Conservation (phyloP, 1,140 invertebrate species). For the Orius insidiosus region DNA sequence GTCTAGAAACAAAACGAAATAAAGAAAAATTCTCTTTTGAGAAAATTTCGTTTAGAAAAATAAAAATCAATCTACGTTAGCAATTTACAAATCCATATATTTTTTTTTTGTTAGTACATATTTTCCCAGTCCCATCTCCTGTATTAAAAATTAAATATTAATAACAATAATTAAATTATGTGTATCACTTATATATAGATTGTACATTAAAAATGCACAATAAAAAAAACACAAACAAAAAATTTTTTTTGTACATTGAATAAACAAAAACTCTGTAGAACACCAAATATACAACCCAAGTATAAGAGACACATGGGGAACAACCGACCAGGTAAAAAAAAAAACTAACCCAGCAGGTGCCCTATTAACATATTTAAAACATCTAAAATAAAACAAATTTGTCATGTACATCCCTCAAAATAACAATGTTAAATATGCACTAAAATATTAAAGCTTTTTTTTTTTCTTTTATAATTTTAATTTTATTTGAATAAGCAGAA, state of each 20-base stretch:
- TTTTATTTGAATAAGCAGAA: slow-evolving; percentile 3
- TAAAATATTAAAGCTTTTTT: too few relatives aligned
- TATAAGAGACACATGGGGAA: too few relatives aligned
- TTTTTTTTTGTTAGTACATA: background rate
- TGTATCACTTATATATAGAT: slow-evolving; percentile 14
- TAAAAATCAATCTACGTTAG: slow-evolving; percentile 14
- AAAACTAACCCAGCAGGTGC: too few relatives aligned
- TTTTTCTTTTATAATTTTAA: too few relatives aligned
- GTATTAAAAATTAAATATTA: slow-evolving; percentile 13
- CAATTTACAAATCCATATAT: slow-evolving; percentile 14
- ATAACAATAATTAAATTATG: slow-evolving; percentile 17
- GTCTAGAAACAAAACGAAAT: slow-evolving; percentile 13
- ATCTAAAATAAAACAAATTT: too few relatives aligned
- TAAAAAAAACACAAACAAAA: background rate
- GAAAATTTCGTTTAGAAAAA: slow-evolving; percentile 15
- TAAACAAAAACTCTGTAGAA: too few relatives aligned
- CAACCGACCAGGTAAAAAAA: too few relatives aligned
- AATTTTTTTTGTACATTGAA: too few relatives aligned
- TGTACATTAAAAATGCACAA: slow-evolving; percentile 15
- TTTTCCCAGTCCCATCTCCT: slow-evolving; percentile 16
- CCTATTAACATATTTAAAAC: too few relatives aligned
- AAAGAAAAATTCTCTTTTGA: slow-evolving; percentile 15
- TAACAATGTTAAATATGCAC: too few relatives aligned
- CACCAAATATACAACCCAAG: too few relatives aligned
- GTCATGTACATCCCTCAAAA: too few relatives aligned